Conservation (phyloP, 2,888 invertebrate species). For the Morpho deidamia region DNA sequence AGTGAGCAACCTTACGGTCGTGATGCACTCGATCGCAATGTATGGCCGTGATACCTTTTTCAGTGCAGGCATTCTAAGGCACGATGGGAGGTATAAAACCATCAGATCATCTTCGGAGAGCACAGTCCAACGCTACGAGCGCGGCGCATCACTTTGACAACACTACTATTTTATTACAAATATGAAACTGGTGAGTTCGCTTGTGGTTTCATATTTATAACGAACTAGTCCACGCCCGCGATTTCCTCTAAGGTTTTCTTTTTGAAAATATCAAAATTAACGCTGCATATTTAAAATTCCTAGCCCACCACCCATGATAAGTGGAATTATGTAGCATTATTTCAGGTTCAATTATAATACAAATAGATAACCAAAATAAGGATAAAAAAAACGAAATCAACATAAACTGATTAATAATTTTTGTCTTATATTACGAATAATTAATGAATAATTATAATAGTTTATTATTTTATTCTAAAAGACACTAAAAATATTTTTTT, state of each 20-base stretch:
- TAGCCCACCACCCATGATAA: too few relatives aligned
- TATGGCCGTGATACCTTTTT: conserved; percentile 65
- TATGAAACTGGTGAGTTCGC: conserved; percentile 72
- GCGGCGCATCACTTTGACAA: conserved; percentile 38
- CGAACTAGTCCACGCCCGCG: background rate
- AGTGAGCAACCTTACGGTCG: conserved; percentile 18
- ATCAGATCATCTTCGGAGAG: conserved; percentile 40
- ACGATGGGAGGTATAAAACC: conserved; percentile 56
- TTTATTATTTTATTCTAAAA: too few relatives aligned
- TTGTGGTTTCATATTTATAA: conserved; percentile 6
- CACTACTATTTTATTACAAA: conserved; percentile 30
- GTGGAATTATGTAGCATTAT: too few relatives aligned
- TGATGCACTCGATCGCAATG: conserved; percentile 30
- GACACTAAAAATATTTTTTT: too few relatives aligned
- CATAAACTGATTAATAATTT: too few relatives aligned
- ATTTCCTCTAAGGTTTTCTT: background rate
- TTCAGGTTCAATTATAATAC: too few relatives aligned
- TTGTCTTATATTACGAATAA: too few relatives aligned
- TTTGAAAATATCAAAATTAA: too few relatives aligned
- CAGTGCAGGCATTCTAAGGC: conserved; percentile 46
- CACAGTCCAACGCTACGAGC: conserved; percentile 56
- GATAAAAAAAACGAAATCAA: too few relatives aligned
- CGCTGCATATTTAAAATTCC: too few relatives aligned
- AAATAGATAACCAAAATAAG: too few relatives aligned
- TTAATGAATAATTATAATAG: too few relatives aligned